Percentiles rank a stretch among this genome's conserved stretches.
Conservation (phyloP, 2,888 invertebrate species). For the Mesorhabditis sp. region DNA sequence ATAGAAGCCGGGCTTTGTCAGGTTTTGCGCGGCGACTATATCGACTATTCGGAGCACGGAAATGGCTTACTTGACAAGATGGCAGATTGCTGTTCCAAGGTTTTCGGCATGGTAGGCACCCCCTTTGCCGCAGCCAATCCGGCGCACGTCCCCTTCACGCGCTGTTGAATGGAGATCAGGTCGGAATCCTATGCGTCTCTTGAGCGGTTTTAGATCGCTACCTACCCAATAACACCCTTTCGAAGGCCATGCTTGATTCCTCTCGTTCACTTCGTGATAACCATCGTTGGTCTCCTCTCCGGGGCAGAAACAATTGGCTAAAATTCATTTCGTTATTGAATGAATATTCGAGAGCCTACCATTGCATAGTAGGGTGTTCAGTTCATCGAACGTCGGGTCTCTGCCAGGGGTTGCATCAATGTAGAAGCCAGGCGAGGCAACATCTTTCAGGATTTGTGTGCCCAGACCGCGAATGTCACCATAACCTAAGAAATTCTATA, state of each 20-base stretch:
- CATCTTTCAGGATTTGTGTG: not conserved
- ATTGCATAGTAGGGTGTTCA: not conserved
- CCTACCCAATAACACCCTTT: not conserved
- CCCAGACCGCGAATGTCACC: not conserved
- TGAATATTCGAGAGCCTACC: not conserved
- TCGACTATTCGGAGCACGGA: not conserved
- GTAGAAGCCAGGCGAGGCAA: not conserved
- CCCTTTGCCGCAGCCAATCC: not conserved
- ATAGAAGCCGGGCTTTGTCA: not conserved
- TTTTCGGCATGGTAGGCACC: not conserved
- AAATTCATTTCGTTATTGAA: not conserved
- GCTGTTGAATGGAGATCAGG: not conserved
- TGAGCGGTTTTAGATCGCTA: not conserved
- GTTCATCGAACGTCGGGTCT: not conserved
- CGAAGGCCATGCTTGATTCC: not conserved
- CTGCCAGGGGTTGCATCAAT: not conserved
- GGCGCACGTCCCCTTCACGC: not conserved
- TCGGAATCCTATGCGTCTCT: too few relatives aligned
- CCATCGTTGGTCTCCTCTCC: not conserved
- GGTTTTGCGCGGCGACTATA: not conserved
- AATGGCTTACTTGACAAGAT: not conserved
- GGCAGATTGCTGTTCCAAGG: not conserved
- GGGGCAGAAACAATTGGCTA: conserved; percentile 1
- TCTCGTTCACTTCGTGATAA: not conserved
- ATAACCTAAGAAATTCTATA: not conserved